These are phyloP conservation scores for Phalera bucephala DNA, from an alignment of 2,888 invertebrate genomes.

Conservation along the genomic window DNA sequence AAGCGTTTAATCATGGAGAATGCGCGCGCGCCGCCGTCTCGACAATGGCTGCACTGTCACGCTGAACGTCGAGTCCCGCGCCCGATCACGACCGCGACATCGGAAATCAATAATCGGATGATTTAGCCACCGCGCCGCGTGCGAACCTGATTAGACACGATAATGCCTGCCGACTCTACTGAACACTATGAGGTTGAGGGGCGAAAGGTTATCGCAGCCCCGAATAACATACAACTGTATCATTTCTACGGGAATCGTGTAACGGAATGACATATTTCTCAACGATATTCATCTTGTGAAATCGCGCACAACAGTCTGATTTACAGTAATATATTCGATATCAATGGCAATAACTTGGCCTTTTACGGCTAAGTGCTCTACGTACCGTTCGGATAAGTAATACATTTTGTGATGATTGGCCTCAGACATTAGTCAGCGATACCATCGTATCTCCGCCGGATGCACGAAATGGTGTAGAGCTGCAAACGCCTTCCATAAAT, in stretches of 20 bases:
- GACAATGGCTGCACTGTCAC: conserved; percentile 77
- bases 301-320: conserved; percentile 59
- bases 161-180: conserved; percentile 67
- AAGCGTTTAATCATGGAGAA: conserved; percentile 78
- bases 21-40: conserved; percentile 62
- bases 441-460: conserved; percentile 27
- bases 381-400: conserved; percentile 23
- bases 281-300: conserved; percentile 66
- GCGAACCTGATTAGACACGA: conserved; percentile 82
- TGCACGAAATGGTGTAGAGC: conserved; percentile 19
- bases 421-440: conserved; percentile 33
- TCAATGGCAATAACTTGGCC: conserved; percentile 54
- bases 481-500: neutral
- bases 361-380: conserved; percentile 45
- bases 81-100: conserved; percentile 82
- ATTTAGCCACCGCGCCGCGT: conserved; percentile 82
- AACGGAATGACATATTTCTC: conserved; percentile 75
- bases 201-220: conserved; percentile 74
- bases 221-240: conserved; percentile 66
- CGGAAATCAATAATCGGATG: conserved; percentile 82
- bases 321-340: conserved; percentile 63
- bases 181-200: conserved; percentile 49
- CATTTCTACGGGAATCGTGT: conserved; percentile 52
- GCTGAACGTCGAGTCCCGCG: conserved; percentile 68
- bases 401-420: conserved; percentile 36